Evolutionary conservation across 2,888 invertebrate genomes (phyloP).

Genomic region (Acleris cristana): DNA sequence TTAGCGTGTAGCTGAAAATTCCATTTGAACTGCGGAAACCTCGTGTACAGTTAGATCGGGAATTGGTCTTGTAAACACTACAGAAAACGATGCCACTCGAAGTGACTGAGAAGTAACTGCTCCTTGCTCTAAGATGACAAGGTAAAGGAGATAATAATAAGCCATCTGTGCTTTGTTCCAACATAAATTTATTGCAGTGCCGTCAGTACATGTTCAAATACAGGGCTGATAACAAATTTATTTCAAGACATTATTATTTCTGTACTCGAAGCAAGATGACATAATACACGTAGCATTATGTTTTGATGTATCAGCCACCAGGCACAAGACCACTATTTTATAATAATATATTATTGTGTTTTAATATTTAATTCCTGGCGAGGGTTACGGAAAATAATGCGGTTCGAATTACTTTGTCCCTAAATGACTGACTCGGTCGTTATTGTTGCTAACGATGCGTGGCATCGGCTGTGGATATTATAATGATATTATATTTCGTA

Average conservation of each 20-base stretch:
- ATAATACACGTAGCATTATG: constrained; percentile 8
- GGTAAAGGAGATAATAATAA: background rate
- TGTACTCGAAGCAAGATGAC: constrained; percentile 3
- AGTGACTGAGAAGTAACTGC: too few relatives aligned
- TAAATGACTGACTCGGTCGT: constrained; percentile 25
- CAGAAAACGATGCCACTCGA: background rate
- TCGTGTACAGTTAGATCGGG: constrained; percentile 18
- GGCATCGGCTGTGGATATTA: constrained; percentile 30
- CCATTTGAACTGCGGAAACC: constrained; percentile 4
- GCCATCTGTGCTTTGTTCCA: background rate
- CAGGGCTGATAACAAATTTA: background rate
- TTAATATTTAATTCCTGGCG: constrained; percentile 13
- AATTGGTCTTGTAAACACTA: constrained; percentile 10
- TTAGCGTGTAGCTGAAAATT: constrained; percentile 28
- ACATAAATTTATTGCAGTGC: background rate
- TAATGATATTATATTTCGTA: constrained; percentile 33
- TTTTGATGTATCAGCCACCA: constrained; percentile 3
- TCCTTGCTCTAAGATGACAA: too few relatives aligned
- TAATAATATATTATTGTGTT: constrained; percentile 7
- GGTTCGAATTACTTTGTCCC: constrained; percentile 24
- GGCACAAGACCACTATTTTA: background rate
- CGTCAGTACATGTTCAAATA: background rate
- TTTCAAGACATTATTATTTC: constrained; percentile 12
- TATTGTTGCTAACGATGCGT: constrained; percentile 33
- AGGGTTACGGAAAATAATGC: constrained; percentile 13